A percentile compares a stretch with the other conserved stretches of the same genome.
phyloP scores from a whole-genome alignment of 1,140 invertebrate genomes.

The Solenopsis invicta region DNA sequence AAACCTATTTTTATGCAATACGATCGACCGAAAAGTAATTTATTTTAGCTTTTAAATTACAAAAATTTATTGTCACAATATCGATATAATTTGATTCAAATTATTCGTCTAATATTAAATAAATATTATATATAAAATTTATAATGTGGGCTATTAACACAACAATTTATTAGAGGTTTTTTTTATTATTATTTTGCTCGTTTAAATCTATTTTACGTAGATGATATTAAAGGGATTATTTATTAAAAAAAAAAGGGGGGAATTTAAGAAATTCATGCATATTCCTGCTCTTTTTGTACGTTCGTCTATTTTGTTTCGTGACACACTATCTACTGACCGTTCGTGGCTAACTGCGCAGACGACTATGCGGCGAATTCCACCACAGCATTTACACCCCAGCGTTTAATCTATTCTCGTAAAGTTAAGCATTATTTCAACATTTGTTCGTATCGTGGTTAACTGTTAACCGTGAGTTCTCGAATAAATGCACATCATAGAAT shows the following conservation, averaged over 20 bases:
- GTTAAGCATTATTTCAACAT: conserved; percentile 60
- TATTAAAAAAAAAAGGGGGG: too few species aligned
- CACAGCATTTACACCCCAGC: conserved; percentile 25
- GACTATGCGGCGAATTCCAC: conserved; percentile 40
- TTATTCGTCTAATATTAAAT: not conserved
- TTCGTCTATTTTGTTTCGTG: conserved; percentile 29
- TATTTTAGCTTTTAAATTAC: not conserved
- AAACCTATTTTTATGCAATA: conserved; percentile 29
- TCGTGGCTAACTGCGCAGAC: conserved; percentile 19
- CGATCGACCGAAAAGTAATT: conserved; percentile 10
- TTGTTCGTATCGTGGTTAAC: not conserved
- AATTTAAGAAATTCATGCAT: conserved; percentile 14
- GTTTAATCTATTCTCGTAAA: conserved; percentile 55
- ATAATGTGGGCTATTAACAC: too few species aligned
- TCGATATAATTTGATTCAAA: not conserved
- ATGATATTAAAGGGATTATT: too few species aligned
- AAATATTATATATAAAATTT: too few species aligned
- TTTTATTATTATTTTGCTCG: not conserved
- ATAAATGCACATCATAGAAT: not conserved
- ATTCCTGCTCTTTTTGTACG: not conserved
- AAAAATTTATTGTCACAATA: not conserved
- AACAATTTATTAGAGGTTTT: not conserved
- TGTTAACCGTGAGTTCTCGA: not conserved
- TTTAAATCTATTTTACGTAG: not conserved
- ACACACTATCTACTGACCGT: conserved; percentile 11